phyloP scores from a whole-genome alignment of 1,140 invertebrate species.

The Brachionus koreanus region DNA sequence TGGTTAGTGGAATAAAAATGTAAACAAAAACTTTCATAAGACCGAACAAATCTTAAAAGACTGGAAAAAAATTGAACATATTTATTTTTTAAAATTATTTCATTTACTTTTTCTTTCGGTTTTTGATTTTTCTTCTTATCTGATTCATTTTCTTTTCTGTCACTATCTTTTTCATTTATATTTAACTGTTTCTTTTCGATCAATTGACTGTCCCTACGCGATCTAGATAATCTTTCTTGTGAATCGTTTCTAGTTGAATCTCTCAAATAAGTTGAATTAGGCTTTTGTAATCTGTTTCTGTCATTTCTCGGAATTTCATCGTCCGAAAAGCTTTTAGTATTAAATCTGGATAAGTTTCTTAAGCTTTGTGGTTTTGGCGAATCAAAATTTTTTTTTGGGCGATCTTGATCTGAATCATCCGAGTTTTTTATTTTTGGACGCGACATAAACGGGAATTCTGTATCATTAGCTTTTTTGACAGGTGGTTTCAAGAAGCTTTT shows the following conservation, averaged over 20 bases:
- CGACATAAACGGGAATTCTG: background rate
- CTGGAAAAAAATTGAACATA: background rate
- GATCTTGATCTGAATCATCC: slow-evolving; percentile 11
- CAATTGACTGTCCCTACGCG: background rate
- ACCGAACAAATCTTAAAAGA: background rate
- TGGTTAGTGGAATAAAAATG: background rate
- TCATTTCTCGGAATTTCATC: slow-evolving; percentile 11
- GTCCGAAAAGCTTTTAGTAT: slow-evolving; percentile 33
- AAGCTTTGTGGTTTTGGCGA: background rate
- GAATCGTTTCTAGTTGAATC: background rate
- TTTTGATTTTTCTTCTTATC: background rate
- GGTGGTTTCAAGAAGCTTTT: slow-evolving; percentile 1
- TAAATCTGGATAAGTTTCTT: slow-evolving; percentile 2
- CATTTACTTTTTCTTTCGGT: background rate
- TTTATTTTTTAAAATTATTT: background rate
- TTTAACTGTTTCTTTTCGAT: background rate
- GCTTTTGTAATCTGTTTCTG: background rate
- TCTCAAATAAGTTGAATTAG: slow-evolving; percentile 31
- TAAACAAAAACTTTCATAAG: background rate
- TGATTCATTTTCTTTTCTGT: background rate
- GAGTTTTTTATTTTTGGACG: slow-evolving; percentile 14
- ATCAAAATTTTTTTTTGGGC: background rate
- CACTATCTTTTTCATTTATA: background rate
- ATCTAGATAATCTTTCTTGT: background rate
- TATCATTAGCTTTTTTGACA: background rate